Percentiles rank a stretch among this genome's conserved stretches.
Conservation (phyloP, 2,797 vertebrate genomes). For the Nannoperca australis region DNA sequence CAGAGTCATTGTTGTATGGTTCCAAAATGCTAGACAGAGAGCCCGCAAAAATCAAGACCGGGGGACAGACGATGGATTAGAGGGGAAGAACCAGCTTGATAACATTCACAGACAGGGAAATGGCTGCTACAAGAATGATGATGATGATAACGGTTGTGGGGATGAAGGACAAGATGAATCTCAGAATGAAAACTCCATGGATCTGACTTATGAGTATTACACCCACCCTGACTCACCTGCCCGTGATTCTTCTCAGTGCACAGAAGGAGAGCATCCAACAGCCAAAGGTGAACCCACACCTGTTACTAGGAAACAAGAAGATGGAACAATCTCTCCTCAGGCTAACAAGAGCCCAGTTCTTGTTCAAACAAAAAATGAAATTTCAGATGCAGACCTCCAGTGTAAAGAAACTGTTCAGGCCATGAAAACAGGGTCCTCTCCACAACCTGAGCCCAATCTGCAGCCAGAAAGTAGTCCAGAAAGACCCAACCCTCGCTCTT, state of each 20-base stretch:
- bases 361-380: slow-evolving; percentile 48
- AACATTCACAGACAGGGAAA: slow-evolving; percentile 92
- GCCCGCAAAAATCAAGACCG: slow-evolving; percentile 94
- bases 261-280: slow-evolving; percentile 59
- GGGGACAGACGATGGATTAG: slow-evolving; percentile 68
- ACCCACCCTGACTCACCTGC: slow-evolving; percentile 91
- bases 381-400: slow-evolving; percentile 46
- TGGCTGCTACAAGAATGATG: slow-evolving; percentile 91
- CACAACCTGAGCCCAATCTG: slow-evolving; percentile 38
- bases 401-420: slow-evolving; percentile 49
- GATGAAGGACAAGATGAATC: slow-evolving; percentile 90
- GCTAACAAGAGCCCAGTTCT: slow-evolving; percentile 43
- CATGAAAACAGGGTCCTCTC: slow-evolving; percentile 38
- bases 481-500: slow-evolving; percentile 39
- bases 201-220: slow-evolving; percentile 91
- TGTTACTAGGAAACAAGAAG: slow-evolving; percentile 59
- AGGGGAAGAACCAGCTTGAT: slow-evolving; percentile 78
- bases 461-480: slow-evolving; percentile 48
- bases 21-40: slow-evolving; percentile 98
- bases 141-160: slow-evolving; percentile 71
- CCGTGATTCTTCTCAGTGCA: slow-evolving; percentile 58
- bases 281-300: slow-evolving; percentile 56
- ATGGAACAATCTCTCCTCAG: slow-evolving; percentile 41
- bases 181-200: slow-evolving; percentile 96
- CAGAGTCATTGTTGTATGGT: slow-evolving; percentile 98